phyloP scores from a whole-genome alignment of 30 jellyfish, hydroid and myxozoan genomes.

The Aurelia sp. region DNA sequence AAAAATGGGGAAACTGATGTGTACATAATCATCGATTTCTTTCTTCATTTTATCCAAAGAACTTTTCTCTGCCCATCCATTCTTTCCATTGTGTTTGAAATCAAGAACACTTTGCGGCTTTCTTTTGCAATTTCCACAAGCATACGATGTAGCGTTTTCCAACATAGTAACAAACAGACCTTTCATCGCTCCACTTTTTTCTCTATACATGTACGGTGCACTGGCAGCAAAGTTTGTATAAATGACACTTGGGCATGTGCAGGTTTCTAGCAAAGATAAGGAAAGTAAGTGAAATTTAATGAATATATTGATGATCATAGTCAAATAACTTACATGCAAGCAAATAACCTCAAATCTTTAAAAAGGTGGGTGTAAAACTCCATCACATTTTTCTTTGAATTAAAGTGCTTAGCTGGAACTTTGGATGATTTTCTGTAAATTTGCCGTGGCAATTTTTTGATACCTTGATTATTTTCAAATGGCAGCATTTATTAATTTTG shows the following conservation, averaged over 20 bases:
- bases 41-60: conserved; percentile 41
- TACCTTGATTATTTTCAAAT: no score
- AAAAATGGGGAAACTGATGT: conserved; percentile 64
- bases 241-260: conserved; percentile 65
- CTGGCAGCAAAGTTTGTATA: conserved; percentile 73
- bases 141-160: conserved; percentile 33
- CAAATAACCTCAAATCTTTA: no score
- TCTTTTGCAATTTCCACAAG: conserved; percentile 62
- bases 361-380: no score
- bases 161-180: conserved; percentile 58
- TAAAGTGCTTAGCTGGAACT: no score
- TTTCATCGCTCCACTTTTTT: conserved; percentile 39
- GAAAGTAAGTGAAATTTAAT: background rate
- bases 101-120: conserved; percentile 24
- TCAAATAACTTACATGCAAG: no score
- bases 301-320: no score
- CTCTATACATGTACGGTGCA: conserved; percentile 73
- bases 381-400: no score
- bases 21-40: conserved; percentile 58
- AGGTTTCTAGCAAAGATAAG: conserved; percentile 56
- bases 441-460: no score
- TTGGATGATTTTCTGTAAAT: no score
- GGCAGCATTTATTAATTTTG: no score
- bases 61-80: conserved; percentile 70
- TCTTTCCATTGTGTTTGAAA: conserved; percentile 63